Evolutionary conservation across 2,797 vertebrate genomes (phyloP), one percentile per base, ranked within the genome.

Genomic region (Acrocephalus scirpaceus): DNA sequence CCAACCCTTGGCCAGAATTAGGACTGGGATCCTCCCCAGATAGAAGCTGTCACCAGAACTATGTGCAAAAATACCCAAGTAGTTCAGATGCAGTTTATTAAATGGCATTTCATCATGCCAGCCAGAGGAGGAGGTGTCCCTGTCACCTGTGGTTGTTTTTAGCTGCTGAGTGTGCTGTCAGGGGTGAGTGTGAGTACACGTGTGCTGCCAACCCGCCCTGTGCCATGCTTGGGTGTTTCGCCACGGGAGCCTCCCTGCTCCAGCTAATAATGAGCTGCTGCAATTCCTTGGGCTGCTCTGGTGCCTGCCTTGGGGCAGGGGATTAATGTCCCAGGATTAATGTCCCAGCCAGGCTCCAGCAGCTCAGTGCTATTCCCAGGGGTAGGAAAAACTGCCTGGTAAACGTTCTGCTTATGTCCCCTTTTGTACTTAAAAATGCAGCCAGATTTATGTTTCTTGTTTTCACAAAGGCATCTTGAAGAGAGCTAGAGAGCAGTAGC

Each of bases 191-290:
- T 34, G 65, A 54, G 58, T 73, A 67, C 56, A 16, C 3, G 0
- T 4, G 47, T 17, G 25, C 25, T 20, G 36, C 47, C 71, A 77
- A 61, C 75, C 44, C 6, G 2, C 23, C 50, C 38, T 0, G 0
- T 16, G 44, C 72, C 0, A 0, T 3, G 1, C 73, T 54, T 2
- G 1, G 70, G 30, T 5, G 0, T 60, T 81, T 54, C 0, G 2
- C 67, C 22, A 4, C 0, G 5, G 45, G 71, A 92, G 53, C 87
- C 56, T 81, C 90, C 80, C 70, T 54, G 58, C 69, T 53, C 42
- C 57, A 54, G 90, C 90, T 93, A 95, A 91, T 61, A 77, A 93
- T 92, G 51, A 87, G 32, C 88, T 92, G 88, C 82, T 92, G 11
- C 83, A 57, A 95, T 96, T 95, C 95, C 94, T 95, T 27, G 69